These are phyloP conservation scores for Ophioderma brevispina DNA, from an alignment of 35 echinoderm and acorn worm species.

Conservation along the genomic window DNA sequence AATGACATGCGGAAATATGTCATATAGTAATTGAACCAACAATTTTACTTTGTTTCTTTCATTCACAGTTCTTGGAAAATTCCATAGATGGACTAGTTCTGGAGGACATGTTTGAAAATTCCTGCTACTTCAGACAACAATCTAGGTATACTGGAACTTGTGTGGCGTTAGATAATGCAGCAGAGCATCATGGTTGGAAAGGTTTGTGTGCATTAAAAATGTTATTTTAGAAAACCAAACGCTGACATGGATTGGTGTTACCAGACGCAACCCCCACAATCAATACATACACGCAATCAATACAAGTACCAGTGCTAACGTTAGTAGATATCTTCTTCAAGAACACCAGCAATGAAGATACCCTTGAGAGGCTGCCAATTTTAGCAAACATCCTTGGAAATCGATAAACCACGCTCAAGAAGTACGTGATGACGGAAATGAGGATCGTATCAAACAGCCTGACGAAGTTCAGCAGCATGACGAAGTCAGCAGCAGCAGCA, in stretches of 20 bases:
- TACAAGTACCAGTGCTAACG: background rate
- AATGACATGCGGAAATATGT: too few relatives aligned
- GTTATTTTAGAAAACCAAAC: background rate
- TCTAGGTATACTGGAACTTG: background rate
- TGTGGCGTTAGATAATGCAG: background rate
- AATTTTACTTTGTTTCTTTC: too few relatives aligned
- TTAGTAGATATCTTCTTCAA: background rate
- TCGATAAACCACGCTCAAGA: background rate
- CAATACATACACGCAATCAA: too few relatives aligned
- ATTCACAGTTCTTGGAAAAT: too few relatives aligned
- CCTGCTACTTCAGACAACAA: background rate
- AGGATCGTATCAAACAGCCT: too few relatives aligned
- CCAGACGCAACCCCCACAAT: background rate
- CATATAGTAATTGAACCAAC: too few relatives aligned
- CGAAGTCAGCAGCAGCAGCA: too few relatives aligned
- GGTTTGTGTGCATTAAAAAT: background rate
- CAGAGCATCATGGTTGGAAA: background rate
- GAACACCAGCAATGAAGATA: background rate
- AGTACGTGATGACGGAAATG: background rate
- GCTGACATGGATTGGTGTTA: background rate
- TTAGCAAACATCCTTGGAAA: background rate
- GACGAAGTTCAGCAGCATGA: too few relatives aligned
- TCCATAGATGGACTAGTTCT: background rate
- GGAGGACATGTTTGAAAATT: background rate
- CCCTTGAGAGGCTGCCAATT: background rate